These are phyloP conservation scores for Grus americana DNA, from an alignment of 2,113 vertebrate genomes.

Conservation along the genomic window DNA sequence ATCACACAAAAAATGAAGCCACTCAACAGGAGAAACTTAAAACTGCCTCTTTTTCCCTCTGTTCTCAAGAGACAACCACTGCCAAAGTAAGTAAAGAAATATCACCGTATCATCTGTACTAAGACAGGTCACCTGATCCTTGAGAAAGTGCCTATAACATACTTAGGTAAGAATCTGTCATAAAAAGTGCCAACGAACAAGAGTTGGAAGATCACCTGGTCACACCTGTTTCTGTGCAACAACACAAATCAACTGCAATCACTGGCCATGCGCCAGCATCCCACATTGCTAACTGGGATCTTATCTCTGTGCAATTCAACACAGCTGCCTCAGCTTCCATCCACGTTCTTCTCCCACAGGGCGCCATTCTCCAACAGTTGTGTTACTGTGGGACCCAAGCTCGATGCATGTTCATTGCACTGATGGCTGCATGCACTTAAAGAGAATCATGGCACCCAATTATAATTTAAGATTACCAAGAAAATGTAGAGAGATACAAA, in stretches of 20 bases:
- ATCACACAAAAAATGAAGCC: neutral
- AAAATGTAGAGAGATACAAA: neutral
- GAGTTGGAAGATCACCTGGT: neutral
- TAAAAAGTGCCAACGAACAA: neutral
- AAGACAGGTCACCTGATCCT: neutral
- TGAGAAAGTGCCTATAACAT: neutral
- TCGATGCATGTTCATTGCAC: fast-evolving
- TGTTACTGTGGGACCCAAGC: neutral
- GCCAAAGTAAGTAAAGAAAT: neutral
- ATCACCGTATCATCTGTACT: neutral
- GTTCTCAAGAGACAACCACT: neutral
- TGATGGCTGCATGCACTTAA: neutral
- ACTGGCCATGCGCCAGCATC: neutral
- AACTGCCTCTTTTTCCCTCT: neutral
- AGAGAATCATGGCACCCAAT: neutral
- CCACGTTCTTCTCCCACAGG: neutral
- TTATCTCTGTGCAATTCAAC: neutral
- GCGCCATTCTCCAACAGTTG: neutral
- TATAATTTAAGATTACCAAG: neutral
- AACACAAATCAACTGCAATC: neutral
- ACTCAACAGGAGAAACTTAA: neutral
- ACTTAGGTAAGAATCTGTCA: neutral
- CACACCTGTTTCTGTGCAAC: neutral
- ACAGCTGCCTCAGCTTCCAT: neutral
- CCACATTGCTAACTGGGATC: neutral